Evolutionary conservation across 2,888 invertebrate genomes (phyloP), one percentile per base, ranked within the genome.

Genomic region (Scrobipalpa costella): DNA sequence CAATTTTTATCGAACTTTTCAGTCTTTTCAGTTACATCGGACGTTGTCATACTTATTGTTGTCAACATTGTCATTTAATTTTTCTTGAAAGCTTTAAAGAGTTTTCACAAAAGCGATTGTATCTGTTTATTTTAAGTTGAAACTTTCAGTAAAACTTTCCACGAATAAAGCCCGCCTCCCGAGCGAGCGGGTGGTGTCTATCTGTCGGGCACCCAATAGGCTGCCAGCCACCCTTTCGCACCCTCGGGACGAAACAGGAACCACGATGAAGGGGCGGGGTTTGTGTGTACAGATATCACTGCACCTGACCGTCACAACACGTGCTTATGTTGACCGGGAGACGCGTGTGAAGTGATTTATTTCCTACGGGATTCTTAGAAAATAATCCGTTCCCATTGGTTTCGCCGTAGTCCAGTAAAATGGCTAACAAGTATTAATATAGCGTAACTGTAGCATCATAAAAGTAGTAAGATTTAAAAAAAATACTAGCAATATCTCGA

Each of bases 241-340:
- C 72, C 71, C 68, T 63, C 68, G 71, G 73, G 73, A 73, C 76
- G 78, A 76, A 76, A 72, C 73, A 66, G 78, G 76, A 75, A 75
- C 59, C 66, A 70, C 65, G 61, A 47, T 66, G 68, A 73, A 76
- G 78, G 87, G 85, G 79, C 83, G 81, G 69, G 77, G 72, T 62
- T 65, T 11, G 60, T 65, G 67, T 79, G 79, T 80, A 65, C 67
- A 81, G 81, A 79, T 72, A 66, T 65, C 68, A 67, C 49, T 67
- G 73, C 85, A 88, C 87, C 85, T 86, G 89, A 84, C 71, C 69
- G 62, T 78, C 80, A 88, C 84, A 86, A 77, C 83, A 85, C 84
- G 84, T 84, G 83, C 72, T 68, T 68, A 67, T 64, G 70, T 17
- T 72, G 75, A 63, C 73, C 71, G 70, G 71, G 69, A 66, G 75